phyloP scores from a whole-genome alignment of 2,797 vertebrate species.

The Chromobotia macracanthus region DNA sequence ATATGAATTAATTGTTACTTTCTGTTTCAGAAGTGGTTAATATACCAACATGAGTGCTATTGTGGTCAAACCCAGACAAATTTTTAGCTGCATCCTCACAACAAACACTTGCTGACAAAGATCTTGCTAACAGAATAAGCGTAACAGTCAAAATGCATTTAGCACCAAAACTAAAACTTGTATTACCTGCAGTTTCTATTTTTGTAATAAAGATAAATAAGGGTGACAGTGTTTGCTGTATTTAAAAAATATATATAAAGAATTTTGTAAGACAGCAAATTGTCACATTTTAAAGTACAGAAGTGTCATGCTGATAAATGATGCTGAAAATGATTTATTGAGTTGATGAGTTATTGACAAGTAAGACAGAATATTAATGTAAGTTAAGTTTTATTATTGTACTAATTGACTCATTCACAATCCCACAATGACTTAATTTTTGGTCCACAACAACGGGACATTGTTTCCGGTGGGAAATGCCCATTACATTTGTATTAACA shows the following conservation, averaged over 20 bases:
- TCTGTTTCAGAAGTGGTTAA: slow-evolving; percentile 7
- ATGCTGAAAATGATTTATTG: slow-evolving; percentile 24
- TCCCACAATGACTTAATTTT: slow-evolving; percentile 25
- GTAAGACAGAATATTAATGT: not conserved
- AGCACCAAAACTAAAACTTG: too few species aligned
- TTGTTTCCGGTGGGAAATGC: slow-evolving; percentile 37
- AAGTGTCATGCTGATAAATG: not conserved
- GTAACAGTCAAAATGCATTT: too few species aligned
- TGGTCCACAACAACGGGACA: slow-evolving; percentile 24
- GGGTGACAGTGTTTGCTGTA: too few species aligned
- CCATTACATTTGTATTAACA: slow-evolving; percentile 46
- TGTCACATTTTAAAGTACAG: too few species aligned
- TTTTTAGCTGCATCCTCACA: slow-evolving; percentile 48
- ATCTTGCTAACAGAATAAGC: slow-evolving; percentile 49
- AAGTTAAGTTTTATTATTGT: not conserved
- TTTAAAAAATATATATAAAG: too few species aligned
- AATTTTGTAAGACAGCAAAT: too few species aligned
- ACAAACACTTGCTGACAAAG: slow-evolving; percentile 37
- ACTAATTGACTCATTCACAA: slow-evolving; percentile 22
- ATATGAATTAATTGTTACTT: slow-evolving; percentile 1
- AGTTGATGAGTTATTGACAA: too few species aligned
- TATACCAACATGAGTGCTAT: not conserved
- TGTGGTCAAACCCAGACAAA: slow-evolving; percentile 40
- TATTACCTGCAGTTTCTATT: too few species aligned
- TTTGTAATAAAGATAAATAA: too few species aligned